These are phyloP conservation scores for Arothron firmamentum DNA, from an alignment of 2,113 vertebrate genomes.

Conservation along the genomic window DNA sequence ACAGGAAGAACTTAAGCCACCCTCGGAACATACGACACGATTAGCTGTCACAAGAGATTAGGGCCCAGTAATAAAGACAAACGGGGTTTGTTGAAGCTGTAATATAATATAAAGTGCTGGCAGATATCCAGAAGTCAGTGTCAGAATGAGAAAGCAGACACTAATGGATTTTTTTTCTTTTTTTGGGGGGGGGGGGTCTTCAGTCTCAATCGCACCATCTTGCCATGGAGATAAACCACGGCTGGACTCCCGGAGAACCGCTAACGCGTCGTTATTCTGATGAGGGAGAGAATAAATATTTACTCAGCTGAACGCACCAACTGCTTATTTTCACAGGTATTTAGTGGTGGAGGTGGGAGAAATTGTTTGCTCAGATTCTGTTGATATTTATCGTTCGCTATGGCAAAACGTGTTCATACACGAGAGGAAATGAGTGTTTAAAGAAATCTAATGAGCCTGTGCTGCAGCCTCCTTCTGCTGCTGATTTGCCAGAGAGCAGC, in stretches of 20 bases:
- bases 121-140: constrained; percentile 63
- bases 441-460: no score
- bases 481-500: no score
- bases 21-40: constrained; percentile 54
- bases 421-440: no score
- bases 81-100: constrained; percentile 53
- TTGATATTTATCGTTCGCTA: no score
- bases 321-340: background rate
- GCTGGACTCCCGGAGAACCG: constrained; percentile 7
- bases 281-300: no score
- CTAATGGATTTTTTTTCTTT: constrained; percentile 54
- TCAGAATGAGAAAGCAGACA: constrained; percentile 57
- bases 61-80: constrained; percentile 63
- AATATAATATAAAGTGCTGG: constrained; percentile 64
- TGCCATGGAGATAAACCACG: constrained; percentile 44
- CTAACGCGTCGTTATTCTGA: background rate
- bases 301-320: no score
- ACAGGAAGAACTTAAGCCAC: constrained; percentile 24
- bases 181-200: constrained; percentile 14
- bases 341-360: no score
- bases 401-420: no score
- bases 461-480: no score
- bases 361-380: no score
- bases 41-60: constrained; percentile 64
- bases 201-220: constrained; percentile 41